Evolutionary conservation across 2,113 vertebrate genomes (phyloP).

Genomic region (Orthonyx spaldingii): DNA sequence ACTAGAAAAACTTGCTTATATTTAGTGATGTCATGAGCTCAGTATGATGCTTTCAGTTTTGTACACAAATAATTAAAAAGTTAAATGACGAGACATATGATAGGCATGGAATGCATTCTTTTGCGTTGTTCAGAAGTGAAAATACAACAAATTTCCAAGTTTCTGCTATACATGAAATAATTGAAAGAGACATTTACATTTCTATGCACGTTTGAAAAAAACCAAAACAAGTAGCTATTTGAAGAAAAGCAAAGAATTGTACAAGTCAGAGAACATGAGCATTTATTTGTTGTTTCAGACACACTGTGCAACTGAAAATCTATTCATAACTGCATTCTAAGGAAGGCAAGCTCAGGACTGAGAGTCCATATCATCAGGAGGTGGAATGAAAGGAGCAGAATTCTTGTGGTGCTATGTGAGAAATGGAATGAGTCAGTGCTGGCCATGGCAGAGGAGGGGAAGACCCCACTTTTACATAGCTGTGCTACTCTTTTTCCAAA

Average conservation of each 20-base stretch:
- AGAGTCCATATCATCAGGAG: neutral
- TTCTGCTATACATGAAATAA: neutral
- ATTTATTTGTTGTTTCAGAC: neutral
- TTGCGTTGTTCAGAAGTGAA: neutral
- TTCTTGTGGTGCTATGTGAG: rapidly evolving
- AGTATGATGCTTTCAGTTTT: neutral
- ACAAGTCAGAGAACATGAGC: neutral
- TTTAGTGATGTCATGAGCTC: neutral
- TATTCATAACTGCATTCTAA: neutral
- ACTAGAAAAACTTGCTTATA: neutral
- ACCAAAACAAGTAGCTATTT: neutral
- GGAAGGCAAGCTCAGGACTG: neutral
- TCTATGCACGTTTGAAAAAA: neutral
- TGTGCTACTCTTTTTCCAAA: neutral
- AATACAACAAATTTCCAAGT: neutral
- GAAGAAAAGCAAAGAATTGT: neutral
- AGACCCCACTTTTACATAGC: neutral
- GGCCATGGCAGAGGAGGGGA: neutral
- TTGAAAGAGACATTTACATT: neutral
- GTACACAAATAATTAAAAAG: neutral
- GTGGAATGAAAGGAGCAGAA: neutral
- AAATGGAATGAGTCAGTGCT: neutral
- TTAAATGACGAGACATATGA: neutral
- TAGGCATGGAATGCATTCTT: neutral
- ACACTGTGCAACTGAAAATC: neutral